Evolutionary conservation across 2,888 invertebrate genomes (phyloP).

Genomic region (Nudaria mundana): DNA sequence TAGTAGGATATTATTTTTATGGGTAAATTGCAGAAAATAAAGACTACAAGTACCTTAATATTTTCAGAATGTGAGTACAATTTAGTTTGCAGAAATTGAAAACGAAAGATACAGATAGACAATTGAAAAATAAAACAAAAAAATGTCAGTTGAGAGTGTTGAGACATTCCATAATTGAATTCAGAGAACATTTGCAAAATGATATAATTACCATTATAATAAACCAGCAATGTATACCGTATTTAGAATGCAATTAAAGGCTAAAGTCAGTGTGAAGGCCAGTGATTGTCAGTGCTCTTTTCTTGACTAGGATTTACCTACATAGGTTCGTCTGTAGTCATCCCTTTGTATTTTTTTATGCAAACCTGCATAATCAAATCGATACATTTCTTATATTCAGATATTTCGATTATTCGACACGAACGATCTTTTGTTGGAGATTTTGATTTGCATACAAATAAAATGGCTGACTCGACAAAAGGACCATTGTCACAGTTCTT

Average conservation of each 20-base stretch:
- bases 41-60: too few relatives aligned
- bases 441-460: conserved; percentile 75
- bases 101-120: too few relatives aligned
- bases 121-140: too few relatives aligned
- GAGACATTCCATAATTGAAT: conserved; percentile 6
- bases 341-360: conserved; percentile 25
- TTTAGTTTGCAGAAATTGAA: too few relatives aligned
- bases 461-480: conserved; percentile 75
- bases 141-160: not conserved
- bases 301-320: too few relatives aligned
- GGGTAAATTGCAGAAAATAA: too few relatives aligned
- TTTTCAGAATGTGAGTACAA: too few relatives aligned
- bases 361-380: conserved; percentile 34
- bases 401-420: conserved; percentile 48
- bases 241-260: not conserved
- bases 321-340: conserved; percentile 9
- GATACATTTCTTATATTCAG: conserved; percentile 35
- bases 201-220: not conserved
- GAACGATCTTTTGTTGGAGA: conserved; percentile 50
- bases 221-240: conserved; percentile 2
- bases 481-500: conserved; percentile 69
- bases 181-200: conserved; percentile 3
- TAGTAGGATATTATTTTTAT: too few relatives aligned
- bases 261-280: too few relatives aligned
- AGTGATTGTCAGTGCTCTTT: conserved; percentile 2